Conservation (phyloP, 2,888 invertebrate genomes). For the Clitarchus hookeri region DNA sequence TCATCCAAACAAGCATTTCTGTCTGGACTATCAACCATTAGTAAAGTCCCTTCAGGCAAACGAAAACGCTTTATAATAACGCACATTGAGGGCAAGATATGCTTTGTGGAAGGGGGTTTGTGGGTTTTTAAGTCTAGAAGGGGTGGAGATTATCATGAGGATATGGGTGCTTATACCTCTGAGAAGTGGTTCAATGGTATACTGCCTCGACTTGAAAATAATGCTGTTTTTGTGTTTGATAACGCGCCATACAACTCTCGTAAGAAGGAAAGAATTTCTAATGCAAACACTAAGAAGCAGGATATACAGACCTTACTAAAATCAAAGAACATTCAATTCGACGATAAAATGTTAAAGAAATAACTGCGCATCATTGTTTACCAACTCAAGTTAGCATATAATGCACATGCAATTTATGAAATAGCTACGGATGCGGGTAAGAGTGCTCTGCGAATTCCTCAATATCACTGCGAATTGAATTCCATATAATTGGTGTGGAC, state of each 20-base stretch:
- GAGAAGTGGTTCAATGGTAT: slow-evolving; percentile 33
- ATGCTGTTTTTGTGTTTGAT: not conserved
- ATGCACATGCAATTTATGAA: not conserved
- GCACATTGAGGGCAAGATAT: slow-evolving; percentile 40
- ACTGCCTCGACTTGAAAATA: not conserved
- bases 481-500: slow-evolving; percentile 35
- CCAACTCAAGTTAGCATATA: not conserved
- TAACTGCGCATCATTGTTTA: not conserved
- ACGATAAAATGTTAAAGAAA: slow-evolving; percentile 5
- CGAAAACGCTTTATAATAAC: slow-evolving; percentile 39
- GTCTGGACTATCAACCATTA: not conserved
- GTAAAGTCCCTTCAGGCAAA: slow-evolving; percentile 36
- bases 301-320: not conserved
- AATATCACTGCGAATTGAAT: slow-evolving; percentile 37
- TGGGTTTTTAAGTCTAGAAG: slow-evolving; percentile 37
- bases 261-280: slow-evolving; percentile 10
- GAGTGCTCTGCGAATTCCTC: slow-evolving; percentile 16
- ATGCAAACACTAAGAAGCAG: not conserved
- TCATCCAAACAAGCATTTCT: slow-evolving; percentile 24
- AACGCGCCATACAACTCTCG: not conserved
- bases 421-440: slow-evolving; percentile 15
- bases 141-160: slow-evolving; percentile 38
- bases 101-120: slow-evolving; percentile 43
- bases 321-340: not conserved
- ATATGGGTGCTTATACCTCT: slow-evolving; percentile 41